These are phyloP conservation scores for Hoplodrina ambigua DNA, from an alignment of 2,888 invertebrate genomes.

Conservation along the genomic window DNA sequence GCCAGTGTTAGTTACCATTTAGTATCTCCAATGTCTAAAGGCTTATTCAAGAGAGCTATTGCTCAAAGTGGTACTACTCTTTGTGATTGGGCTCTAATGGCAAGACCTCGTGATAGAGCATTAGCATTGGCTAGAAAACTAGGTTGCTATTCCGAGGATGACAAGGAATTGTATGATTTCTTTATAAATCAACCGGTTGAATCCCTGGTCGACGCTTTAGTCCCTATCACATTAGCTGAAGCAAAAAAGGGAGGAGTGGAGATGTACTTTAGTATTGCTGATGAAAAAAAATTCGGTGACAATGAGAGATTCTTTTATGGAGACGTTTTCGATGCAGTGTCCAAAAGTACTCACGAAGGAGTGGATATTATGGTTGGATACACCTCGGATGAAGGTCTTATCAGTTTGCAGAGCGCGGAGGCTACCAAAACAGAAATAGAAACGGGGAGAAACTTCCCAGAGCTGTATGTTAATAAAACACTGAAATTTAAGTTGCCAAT, in stretches of 20 bases:
- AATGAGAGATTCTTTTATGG: conserved; percentile 73
- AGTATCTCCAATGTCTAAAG: conserved; percentile 77
- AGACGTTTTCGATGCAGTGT: conserved; percentile 73
- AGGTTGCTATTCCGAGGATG: conserved; percentile 67
- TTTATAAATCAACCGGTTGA: conserved; percentile 66
- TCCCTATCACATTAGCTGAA: conserved; percentile 62
- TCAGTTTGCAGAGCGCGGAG: conserved; percentile 40
- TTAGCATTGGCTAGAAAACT: conserved; percentile 68
- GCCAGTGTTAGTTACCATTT: conserved; percentile 69
- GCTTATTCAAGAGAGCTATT: conserved; percentile 85
- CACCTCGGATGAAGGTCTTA: conserved; percentile 92
- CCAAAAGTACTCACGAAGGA: conserved; percentile 83
- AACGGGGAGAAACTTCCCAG: conserved; percentile 38
- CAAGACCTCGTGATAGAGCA: conserved; percentile 84
- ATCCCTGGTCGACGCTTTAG: conserved; percentile 43
- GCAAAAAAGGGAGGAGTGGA: conserved; percentile 19
- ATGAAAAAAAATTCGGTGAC: conserved; percentile 70
- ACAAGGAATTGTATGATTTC: conserved; percentile 67
- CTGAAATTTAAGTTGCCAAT: conserved; percentile 50
- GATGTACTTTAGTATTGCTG: conserved; percentile 62
- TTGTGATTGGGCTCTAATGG: conserved; percentile 88
- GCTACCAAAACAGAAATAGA: conserved; percentile 18
- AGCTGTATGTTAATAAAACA: conserved; percentile 56
- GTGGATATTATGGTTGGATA: conserved; percentile 93
- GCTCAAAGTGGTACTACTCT: conserved; percentile 92